A percentile compares a stretch with the other conserved stretches of the same genome.
phyloP scores from a whole-genome alignment of 2,888 invertebrate species.

The Tiliacea citrago region DNA sequence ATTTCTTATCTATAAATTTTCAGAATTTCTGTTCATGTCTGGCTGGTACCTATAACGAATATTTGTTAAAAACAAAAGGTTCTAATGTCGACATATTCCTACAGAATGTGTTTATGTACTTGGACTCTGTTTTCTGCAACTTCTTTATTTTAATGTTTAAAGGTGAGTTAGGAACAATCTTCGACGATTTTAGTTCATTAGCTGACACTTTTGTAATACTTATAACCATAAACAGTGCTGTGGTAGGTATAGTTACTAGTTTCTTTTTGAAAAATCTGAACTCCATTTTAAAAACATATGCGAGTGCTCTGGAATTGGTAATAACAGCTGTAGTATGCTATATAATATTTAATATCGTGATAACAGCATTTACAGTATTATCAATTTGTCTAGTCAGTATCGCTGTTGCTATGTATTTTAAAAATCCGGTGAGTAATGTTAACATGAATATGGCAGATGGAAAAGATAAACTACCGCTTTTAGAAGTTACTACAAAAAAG shows the following conservation, averaged over 20 bases:
- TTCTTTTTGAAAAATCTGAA: conserved; percentile 98
- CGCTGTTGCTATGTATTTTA: conserved; percentile 96
- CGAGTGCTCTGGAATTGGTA: conserved; percentile 97
- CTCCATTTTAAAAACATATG: conserved; percentile 98
- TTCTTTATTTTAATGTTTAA: conserved; percentile 92
- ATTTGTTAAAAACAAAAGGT: conserved; percentile 96
- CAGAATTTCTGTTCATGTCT: conserved; percentile 98
- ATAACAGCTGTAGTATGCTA: conserved; percentile 97
- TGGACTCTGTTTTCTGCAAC: conserved; percentile 98
- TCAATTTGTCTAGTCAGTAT: conserved; percentile 95
- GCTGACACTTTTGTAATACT: conserved; percentile 93
- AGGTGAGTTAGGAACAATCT: conserved; percentile 92
- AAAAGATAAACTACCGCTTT: conserved; percentile 78
- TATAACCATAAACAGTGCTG: conserved; percentile 97
- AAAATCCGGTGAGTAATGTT: conserved; percentile 95
- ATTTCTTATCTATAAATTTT: conserved; percentile 92
- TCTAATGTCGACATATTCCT: conserved; percentile 96
- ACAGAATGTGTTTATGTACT: conserved; percentile 98
- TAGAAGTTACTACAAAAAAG: conserved; percentile 74
- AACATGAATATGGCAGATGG: conserved; percentile 54
- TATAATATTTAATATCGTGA: conserved; percentile 95
- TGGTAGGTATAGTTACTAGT: conserved; percentile 98
- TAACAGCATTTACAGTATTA: conserved; percentile 95
- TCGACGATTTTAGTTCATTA: conserved; percentile 91
- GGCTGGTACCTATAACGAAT: conserved; percentile 99